Evolutionary conservation across 2,113 vertebrate species (phyloP), one percentile per base, ranked within the genome.

Genomic region (Rhabdornis inornatus): DNA sequence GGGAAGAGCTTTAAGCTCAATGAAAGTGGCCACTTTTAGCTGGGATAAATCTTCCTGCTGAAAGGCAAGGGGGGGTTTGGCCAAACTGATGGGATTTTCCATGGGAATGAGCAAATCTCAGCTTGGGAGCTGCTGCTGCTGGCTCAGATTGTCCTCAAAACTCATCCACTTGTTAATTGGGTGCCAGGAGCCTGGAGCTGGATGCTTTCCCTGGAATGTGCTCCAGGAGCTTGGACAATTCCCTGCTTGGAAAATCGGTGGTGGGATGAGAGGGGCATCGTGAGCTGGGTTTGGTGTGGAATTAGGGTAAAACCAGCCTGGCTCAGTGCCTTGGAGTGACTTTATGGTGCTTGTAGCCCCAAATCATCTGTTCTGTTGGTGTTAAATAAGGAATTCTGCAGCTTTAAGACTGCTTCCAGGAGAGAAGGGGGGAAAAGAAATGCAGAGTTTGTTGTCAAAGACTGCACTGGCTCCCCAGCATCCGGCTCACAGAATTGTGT

Each of bases 221-320:
- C 2, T 13, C 42, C 7, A 8, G 39, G 27, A 37, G 17, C 13
- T 33, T 22, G 81, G 81, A 14, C 11, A 22, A 18, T 1, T 7
- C 15, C 40, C 13, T 17, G 27, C 15, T 49, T 16, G 83, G 13
- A 2, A 24, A 13, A 6, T 6, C 33, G 0, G 5, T 4, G 24
- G 11, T 15, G 70, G 28, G 42, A 3, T 35, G 44, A 24, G 35
- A 76, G 60, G 30, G 35, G 44, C 25, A 18, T 4, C 1, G 0
- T 2, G 35, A 9, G 25, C 37, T 31, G 53, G 61, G 37, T 11
- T 44, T 76, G 61, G 37, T 9, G 44, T 10, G 44, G 61, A 31
- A 33, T 37, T 10, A 6, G 27, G 31, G 31, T 7, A 10, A 14
- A 59, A 50, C 31, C 31, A 37, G 37, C 0, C 20, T 15, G 37